phyloP scores from a whole-genome alignment of 2,797 vertebrate genomes.

The Syngnathus rostellatus region DNA sequence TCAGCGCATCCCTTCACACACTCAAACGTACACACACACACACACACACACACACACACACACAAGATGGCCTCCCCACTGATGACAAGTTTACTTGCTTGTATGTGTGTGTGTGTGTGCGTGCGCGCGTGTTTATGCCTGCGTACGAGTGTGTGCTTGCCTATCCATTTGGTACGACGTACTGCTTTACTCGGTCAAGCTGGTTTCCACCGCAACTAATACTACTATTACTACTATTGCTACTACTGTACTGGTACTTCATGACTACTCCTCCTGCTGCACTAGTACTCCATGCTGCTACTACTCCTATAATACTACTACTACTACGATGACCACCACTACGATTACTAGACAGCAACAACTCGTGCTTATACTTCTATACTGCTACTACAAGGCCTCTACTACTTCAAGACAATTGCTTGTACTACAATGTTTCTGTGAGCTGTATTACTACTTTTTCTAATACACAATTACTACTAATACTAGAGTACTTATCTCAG shows the following conservation, averaged over 20 bases:
- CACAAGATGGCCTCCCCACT: background rate
- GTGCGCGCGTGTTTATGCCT: background rate
- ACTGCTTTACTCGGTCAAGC: background rate
- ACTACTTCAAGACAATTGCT: too few relatives aligned
- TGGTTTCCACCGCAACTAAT: too few relatives aligned
- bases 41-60: conserved; percentile 10
- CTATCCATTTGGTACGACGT: background rate
- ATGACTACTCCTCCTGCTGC: background rate
- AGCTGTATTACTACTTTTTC: background rate
- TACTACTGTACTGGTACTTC: background rate
- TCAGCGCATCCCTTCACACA: conserved; percentile 7
- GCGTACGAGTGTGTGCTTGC: too few relatives aligned
- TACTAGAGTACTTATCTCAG: too few relatives aligned
- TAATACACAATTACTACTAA: too few relatives aligned
- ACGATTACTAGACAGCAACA: too few relatives aligned
- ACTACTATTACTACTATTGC: background rate
- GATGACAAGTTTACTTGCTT: background rate
- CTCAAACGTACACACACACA: conserved; percentile 31
- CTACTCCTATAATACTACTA: too few relatives aligned
- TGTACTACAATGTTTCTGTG: too few relatives aligned
- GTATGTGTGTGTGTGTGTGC: background rate
- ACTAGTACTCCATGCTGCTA: background rate
- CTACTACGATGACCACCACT: too few relatives aligned
- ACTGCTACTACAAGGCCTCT: too few relatives aligned
- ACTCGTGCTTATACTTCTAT: too few relatives aligned